Base-by-base conservation (phyloP, 2,888 invertebrate species). In the Tiliacea aurago region DNA sequence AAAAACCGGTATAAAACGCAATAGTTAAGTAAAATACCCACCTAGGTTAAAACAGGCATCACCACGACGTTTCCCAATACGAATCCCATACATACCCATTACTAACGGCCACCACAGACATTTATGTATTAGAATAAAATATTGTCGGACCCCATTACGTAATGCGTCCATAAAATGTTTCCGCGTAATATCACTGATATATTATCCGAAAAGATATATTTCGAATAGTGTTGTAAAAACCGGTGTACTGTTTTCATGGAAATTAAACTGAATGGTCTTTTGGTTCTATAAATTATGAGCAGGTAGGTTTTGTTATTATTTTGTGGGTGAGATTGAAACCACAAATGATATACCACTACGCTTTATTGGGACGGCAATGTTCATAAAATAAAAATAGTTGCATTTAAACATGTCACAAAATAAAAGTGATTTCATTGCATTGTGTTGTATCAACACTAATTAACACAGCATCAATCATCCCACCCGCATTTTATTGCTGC, bases 121-220 rank as follows among this genome's bases (percentile, higher is more conserved):
- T 82, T 82, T 88, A 90, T 89, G 88, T 89, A 90, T 88, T 87
- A 86, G 87, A 87, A 89, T 93, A 91, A 93, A 90, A 93, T 93
- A 94, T 90, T 84, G 91, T 84, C 82, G 88, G 90, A 89, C 90
- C 92, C 92, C 89, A 93, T 94, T 93, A 93, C 90, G 89, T 92
- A 91, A 94, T 92, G 90, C 90, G 87, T 89, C 90, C 87, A 93
- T 94, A 94, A 94, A 94, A 94, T 88, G 89, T 93, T 94, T 94
- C 93, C 93, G 91, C 90, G 88, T 90, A 92, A 94, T 94, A 93
- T 93, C 91, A 89, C 90, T 81, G 87, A 87, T 90, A 88, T 89
- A 90, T 91, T 89, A 89, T 86, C 82, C 87, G 87, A 84, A 86
- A 88, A 91, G 89, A 88, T 86, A 85, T 86, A 90, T 86, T 84